Conservation (phyloP, 2,797 vertebrate species). For the Cyprinella venusta region DNA sequence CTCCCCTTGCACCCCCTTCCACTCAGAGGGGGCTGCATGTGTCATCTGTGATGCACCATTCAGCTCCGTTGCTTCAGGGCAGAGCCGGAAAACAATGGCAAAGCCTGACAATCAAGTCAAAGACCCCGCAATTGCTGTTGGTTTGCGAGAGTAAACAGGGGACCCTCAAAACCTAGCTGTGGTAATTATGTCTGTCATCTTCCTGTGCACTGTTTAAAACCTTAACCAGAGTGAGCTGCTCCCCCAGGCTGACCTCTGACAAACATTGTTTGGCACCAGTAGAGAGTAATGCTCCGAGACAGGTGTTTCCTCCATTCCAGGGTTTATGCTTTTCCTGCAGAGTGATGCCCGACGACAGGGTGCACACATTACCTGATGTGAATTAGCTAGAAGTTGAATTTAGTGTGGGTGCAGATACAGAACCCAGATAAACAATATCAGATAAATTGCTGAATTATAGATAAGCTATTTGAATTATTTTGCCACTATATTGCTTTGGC, state of each 20-base stretch:
- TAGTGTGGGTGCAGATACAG: slow-evolving; percentile 66
- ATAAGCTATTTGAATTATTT: slow-evolving; percentile 48
- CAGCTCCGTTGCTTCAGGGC: slow-evolving; percentile 49
- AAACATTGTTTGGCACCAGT: slow-evolving; percentile 51
- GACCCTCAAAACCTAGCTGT: slow-evolving; percentile 43
- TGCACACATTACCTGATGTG: slow-evolving; percentile 34
- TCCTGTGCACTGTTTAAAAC: slow-evolving; percentile 56
- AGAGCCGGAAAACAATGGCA: slow-evolving; percentile 45
- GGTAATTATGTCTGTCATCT: slow-evolving; percentile 63
- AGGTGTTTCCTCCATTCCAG: slow-evolving; percentile 43
- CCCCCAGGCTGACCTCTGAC: slow-evolving; percentile 60
- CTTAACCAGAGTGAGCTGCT: slow-evolving; percentile 53
- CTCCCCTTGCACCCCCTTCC: slow-evolving; percentile 36
- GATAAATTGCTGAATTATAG: slow-evolving; percentile 50
- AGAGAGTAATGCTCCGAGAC: slow-evolving; percentile 55
- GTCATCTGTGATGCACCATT: slow-evolving; percentile 58
- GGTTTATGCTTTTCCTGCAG: slow-evolving; percentile 42
- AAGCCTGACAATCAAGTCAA: slow-evolving; percentile 56
- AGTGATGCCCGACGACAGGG: slow-evolving; percentile 24
- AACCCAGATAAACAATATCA: slow-evolving; percentile 65
- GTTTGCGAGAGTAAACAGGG: slow-evolving; percentile 46
- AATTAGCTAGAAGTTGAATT: slow-evolving; percentile 18
- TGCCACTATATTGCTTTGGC: slow-evolving; percentile 17
- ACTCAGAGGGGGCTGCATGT: slow-evolving; percentile 42
- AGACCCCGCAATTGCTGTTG: slow-evolving; percentile 46